These are phyloP conservation scores for Dermatophagoides farinae DNA, from an alignment of 1,140 invertebrate genomes.

Conservation along the genomic window DNA sequence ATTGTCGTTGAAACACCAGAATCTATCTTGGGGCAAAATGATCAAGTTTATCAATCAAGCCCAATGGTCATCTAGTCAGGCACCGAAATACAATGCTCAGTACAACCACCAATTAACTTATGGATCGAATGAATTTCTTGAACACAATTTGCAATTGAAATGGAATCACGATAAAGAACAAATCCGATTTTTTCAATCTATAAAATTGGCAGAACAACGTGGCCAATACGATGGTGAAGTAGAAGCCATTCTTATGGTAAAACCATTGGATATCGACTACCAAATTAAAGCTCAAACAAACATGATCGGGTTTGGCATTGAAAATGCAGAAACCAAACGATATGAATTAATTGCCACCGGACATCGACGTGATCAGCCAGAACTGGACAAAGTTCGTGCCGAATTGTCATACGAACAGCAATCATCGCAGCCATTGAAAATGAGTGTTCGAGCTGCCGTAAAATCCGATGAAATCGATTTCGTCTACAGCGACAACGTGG, in stretches of 20 bases:
- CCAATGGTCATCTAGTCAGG: not conserved
- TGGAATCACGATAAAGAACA: constrained; percentile 3
- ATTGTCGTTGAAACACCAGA: not conserved
- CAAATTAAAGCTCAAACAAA: not conserved
- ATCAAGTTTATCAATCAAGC: not conserved
- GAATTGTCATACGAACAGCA: not conserved
- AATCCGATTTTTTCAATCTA: not conserved
- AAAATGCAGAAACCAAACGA: not conserved
- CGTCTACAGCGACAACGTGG: not conserved
- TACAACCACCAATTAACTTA: not conserved
- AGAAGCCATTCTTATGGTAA: not conserved
- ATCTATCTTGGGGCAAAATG: not conserved
- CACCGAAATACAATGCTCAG: not conserved
- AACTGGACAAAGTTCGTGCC: not conserved
- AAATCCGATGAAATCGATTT: not conserved
- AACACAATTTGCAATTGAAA: constrained; percentile 5
- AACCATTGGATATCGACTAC: constrained; percentile 4
- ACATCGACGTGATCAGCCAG: not conserved
- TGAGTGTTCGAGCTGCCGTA: not conserved
- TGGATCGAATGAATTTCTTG: not conserved
- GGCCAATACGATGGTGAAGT: not conserved
- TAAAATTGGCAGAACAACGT: not conserved
- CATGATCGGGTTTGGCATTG: not conserved
- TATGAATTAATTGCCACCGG: not conserved
- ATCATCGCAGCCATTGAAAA: not conserved